Evolutionary conservation across 2,113 vertebrate genomes (phyloP), one percentile per base, ranked within the genome.

Genomic region (Lasiurus borealis): DNA sequence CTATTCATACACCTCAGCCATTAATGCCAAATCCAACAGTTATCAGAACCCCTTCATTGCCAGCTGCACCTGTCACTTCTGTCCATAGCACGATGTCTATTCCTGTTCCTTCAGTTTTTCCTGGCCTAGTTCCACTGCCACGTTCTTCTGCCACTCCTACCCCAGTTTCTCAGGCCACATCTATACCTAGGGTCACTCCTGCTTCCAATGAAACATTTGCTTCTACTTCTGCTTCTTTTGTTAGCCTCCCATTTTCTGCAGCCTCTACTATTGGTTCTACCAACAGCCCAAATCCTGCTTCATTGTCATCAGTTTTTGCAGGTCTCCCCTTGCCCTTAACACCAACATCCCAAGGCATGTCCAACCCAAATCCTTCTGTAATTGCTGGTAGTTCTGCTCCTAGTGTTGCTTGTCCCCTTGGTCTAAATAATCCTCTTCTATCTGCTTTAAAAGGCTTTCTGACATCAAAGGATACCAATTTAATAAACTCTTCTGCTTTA

Each of bases 391-490:
- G 97, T 75, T 95, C 98, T 77, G 97, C 98, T 81, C 97, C 98
- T 81, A 92, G 96, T 40, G 98, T 98, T 90, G 96, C 98, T 4
- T 98, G 98, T 88, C 97, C 98, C 0, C 97, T 99, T 75, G 98
- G 95, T n/a, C 95, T 98, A 36, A 95, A 98, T 93, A 99, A 98
- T 88, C 98, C 98, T 23, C 98, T 99, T 91, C 89, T 99, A 31
- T 98, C 98, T 44, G 98, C 98, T 44, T 98, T 99, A 81, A 99
- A 99, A 96, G 98, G 98, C 44, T 99, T 98, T 97, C 97, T 99
- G 95, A 97, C 99, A 52, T 96, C 98, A 52, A 99, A 98, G 64
- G 98, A 99, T 68, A 96, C 98, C 89, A 96, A 73, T 75, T 95
- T 98, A 94, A 97, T 98, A 91, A 98, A 88, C 96, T 97, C 98